These are phyloP conservation scores for Prinia subflava DNA, from an alignment of 2,113 vertebrate genomes.

Conservation along the genomic window DNA sequence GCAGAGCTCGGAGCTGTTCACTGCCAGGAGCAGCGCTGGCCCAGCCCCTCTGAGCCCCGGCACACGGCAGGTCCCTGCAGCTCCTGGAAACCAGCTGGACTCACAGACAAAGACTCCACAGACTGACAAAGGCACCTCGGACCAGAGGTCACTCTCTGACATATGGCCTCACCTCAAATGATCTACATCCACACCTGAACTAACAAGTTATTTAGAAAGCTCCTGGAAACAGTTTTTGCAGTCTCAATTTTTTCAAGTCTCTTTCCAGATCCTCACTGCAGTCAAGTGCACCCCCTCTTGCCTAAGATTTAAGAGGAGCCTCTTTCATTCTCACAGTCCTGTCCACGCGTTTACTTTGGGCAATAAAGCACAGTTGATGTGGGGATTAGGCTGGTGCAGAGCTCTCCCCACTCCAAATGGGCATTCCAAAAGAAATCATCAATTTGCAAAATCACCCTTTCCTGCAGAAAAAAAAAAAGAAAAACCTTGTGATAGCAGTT, in stretches of 20 bases:
- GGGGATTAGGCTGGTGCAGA: neutral
- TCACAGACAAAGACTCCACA: neutral
- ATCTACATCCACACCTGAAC: neutral
- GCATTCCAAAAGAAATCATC: neutral
- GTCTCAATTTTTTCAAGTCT: neutral
- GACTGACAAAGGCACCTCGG: neutral
- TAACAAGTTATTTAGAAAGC: neutral
- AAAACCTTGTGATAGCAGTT: neutral
- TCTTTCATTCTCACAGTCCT: neutral
- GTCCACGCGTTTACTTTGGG: neutral
- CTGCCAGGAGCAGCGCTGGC: neutral
- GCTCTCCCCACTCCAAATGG: rapidly evolving
- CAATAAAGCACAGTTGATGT: neutral
- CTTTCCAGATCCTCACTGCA: neutral
- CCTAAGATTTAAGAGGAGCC: neutral
- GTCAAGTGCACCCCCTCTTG: neutral
- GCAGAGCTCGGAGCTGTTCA: neutral
- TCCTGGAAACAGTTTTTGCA: neutral
- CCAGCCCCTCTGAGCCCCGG: rapidly evolving
- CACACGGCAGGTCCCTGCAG: neutral
- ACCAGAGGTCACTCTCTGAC: neutral
- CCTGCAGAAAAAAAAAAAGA: neutral
- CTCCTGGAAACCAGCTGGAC: neutral
- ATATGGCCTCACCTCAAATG: rapidly evolving
- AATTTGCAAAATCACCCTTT: neutral